Evolutionary conservation across 2,888 invertebrate genomes (phyloP), one percentile per base, ranked within the genome.

Genomic region (Nasonovia ribisnigri): DNA sequence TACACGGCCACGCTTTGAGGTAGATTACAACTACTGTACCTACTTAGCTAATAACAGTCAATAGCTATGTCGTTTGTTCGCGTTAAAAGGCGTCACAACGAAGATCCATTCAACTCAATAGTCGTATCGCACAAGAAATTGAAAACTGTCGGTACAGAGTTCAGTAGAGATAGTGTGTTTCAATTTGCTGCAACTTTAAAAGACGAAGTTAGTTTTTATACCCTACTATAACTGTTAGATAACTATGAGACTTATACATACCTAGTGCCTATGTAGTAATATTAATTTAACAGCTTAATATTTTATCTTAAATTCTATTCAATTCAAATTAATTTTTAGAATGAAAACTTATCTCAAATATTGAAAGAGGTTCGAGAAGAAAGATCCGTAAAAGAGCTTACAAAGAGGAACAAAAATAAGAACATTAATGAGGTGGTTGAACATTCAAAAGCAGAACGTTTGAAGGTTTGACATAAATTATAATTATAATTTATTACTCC

Each of bases 151-250:
- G 94, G 94, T 84, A 91, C 94, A 20, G 84, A 92, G 46, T 93
- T 91, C 43, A 86, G 84, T 51, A 42, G 77, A 90, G 94, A 95
- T n/a, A 94, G 94, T 87, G 94, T 95, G 36, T 95, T 95, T 93
- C 95, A 95, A 92, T 95, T 95, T 93, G 95, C 95, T 57, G 95
- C 94, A 36, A 95, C 95, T 54, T 94, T 95, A 54, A 92, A 92
- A 84, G 91, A 94, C 43, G 90, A 94, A 94, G 94, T 94, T 60
- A 57, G 88, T 92, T 77, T n/a, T 48, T n/a, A 29, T 46, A 5
- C 6, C 2, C 1, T 77, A 77, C 13, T 67, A n/a, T 67, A 60
- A n/a, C 16, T 67, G 57, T 57, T 26, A 57, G 57, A 26, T 57
- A 57, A 26, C 26, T 57, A 26, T 57, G n/a, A 16, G 4, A 67